Evolutionary conservation across 2,888 invertebrate genomes (phyloP), one percentile per base, ranked within the genome.

Genomic region (Hirtodrosophila cameraria): DNA sequence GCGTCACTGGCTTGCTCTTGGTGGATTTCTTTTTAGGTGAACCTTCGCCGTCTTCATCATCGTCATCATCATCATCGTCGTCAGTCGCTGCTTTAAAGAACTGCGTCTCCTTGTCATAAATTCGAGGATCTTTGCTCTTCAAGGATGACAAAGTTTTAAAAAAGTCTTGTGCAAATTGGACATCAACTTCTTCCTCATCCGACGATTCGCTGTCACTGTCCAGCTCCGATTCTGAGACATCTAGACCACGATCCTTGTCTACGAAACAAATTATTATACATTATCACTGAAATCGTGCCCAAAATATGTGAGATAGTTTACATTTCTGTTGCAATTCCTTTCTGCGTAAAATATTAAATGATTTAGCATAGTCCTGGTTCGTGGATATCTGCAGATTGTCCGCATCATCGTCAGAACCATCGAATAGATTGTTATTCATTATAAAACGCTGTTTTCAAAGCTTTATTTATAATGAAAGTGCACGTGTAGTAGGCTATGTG

Each of bases 71-170:
- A 3, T 36, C 57, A 4, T 68, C 70, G 1, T 46, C 57, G 3
- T 68, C 70, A 1, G 46, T 66, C 2, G 88, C 90, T 15, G 91
- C 88, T 1, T 92, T 88, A 39, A 97, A 97, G 87, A 96, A 97
- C 48, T 92, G 92, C 23, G 93, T 93, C 49, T 93, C 92, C 31
- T 94, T 93, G 87, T 98, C 94, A 90, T 99, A 99, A 67, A 98
- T 97, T 75, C 93, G 93, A 0, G 98, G 97, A 91, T 98, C 96
- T 88, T 96, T 96, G 38, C 94, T 95, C 89, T 98, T 98, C 38
- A 99, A 90, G 45, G 94, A 94, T 0, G 97, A 93, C 1, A 98
- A 91, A 0, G 98, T 96, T 90, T 95, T 96, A 35, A 97, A 94
- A 90, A 99, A 99, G 70, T 96, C 95, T 74, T 95, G 94, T 87